Conservation (phyloP, 2,797 vertebrate genomes). For the Micrastur ruficollis region DNA sequence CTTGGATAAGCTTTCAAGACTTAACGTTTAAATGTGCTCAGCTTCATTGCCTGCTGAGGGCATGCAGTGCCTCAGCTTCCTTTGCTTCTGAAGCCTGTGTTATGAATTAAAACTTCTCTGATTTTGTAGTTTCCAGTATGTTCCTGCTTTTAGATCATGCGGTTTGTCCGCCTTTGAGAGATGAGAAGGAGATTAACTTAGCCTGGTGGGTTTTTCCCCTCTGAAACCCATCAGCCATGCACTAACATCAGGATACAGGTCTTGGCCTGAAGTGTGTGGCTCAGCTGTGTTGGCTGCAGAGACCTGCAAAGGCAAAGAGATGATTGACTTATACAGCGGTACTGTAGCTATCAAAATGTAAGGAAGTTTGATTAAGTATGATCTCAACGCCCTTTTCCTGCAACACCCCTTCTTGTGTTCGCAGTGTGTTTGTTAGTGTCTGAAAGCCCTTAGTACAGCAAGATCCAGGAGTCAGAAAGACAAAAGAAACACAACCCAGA, state of each 20-base stretch:
- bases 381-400: conserved; percentile 62
- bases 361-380: conserved; percentile 59
- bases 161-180: neutral
- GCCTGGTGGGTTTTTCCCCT: neutral
- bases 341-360: conserved; percentile 41
- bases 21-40: neutral
- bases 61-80: neutral
- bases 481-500: conserved; percentile 36
- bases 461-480: conserved; percentile 34
- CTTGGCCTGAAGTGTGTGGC: neutral
- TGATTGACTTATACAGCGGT: neutral
- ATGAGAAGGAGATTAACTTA: neutral
- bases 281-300: neutral
- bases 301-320: neutral
- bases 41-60: neutral
- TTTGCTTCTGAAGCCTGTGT: neutral
- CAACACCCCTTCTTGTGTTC: conserved; percentile 45
- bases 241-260: neutral
- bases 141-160: neutral
- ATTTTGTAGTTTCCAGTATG: neutral
- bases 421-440: conserved; percentile 25
- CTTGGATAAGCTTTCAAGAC: neutral
- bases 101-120: neutral
- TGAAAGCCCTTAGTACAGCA: conserved; percentile 44
- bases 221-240: neutral